Evolutionary conservation across 1,140 invertebrate species (phyloP), one percentile per base, ranked within the genome.

Genomic region (Lordiphosa collinella): DNA sequence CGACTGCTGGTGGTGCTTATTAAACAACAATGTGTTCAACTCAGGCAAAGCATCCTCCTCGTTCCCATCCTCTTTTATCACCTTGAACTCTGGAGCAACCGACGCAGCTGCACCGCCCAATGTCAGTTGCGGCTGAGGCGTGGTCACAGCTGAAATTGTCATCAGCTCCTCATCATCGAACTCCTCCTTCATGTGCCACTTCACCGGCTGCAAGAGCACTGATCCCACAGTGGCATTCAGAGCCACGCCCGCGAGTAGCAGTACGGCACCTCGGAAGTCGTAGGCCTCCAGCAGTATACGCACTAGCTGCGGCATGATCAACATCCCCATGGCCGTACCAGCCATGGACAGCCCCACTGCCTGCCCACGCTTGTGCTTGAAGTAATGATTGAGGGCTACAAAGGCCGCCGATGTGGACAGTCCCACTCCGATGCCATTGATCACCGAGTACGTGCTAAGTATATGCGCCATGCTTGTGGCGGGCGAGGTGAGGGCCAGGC

Each of bases 341-440:
- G 93, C 94, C 91, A 95, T 92, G 0, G 94, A 94, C 12, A 94
- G 88, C 0, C 94, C 94, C 2, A 95, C 93, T 0, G 94, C 94
- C 86, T 94, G 94, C 4, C 94, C 94, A 9, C 93, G 91, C 72
- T 92, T 92, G 79, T 94, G 92, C 13, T 92, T 90, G 64, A 95
- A 95, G 75, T 93, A 95, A 67, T 93, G 92, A 73, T 94, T 94
- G 0, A 95, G 75, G 0, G 93, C 93, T 10, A 95, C 93, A 71
- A 95, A 94, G 0, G 93, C 92, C 6, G 93, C 92, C 11, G 93
- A 92, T 2, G 92, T 92, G 1, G 93, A 92, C 6, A 95, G 89
- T 11, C 94, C 94, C 35, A 93, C 93, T 10, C 94, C 94, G 25
- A 94, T 90, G 93, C 94, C 94, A 89, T 93, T 93, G 62, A 95